Evolutionary conservation across 2,113 vertebrate species (phyloP).

Genomic region (Crotalus helleri): DNA sequence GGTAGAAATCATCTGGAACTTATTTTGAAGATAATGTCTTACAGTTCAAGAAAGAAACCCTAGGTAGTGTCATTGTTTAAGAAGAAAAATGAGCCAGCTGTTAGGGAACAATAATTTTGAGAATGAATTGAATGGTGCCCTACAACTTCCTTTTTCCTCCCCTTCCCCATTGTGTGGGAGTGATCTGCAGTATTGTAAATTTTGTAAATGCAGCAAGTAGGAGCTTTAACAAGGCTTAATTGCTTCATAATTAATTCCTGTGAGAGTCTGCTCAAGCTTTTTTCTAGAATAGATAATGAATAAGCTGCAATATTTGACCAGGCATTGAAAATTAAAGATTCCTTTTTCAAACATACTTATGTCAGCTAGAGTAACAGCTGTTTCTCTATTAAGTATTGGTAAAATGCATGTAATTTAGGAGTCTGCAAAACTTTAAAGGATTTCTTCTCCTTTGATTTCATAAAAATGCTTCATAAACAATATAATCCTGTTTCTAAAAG

Average conservation of each 20-base stretch:
- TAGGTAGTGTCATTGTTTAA: background rate
- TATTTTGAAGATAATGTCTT: conserved; percentile 14
- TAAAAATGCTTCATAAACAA: background rate
- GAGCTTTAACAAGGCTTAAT: conserved; percentile 20
- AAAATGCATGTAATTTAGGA: background rate
- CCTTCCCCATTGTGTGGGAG: conserved; percentile 6
- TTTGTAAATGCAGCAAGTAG: conserved; percentile 27
- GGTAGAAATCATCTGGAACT: background rate
- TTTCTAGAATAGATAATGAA: conserved; percentile 31
- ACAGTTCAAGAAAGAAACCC: background rate
- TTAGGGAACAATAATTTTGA: conserved; percentile 12
- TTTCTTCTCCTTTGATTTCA: background rate
- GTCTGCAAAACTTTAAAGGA: background rate
- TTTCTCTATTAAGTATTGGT: background rate
- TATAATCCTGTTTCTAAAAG: background rate
- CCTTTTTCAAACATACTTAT: background rate
- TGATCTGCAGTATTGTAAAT: conserved; percentile 2
- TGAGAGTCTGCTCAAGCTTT: background rate
- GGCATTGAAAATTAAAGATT: conserved; percentile 14
- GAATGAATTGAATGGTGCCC: background rate
- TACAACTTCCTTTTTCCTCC: conserved; percentile 21
- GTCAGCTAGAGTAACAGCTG: background rate
- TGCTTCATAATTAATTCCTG: conserved; percentile 24
- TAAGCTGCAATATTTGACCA: conserved; percentile 9
- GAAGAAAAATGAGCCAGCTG: background rate